Percentiles rank a stretch among this genome's conserved stretches.
Evolutionary conservation across 2,797 vertebrate genomes (phyloP).

Genomic region (Todus mexicanus): DNA sequence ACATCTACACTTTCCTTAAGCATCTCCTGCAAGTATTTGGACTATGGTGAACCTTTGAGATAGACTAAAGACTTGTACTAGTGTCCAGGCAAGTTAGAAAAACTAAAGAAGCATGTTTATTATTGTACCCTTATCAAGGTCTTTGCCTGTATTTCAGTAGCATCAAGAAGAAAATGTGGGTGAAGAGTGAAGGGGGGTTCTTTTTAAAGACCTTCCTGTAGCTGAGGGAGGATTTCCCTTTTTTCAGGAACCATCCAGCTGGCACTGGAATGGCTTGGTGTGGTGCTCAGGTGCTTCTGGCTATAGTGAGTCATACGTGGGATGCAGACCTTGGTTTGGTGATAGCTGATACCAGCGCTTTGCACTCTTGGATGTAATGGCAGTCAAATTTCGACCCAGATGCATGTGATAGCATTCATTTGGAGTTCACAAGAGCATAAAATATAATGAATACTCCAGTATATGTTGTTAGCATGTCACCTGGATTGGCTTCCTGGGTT

Average conservation of each 20-base stretch:
- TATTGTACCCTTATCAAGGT: background rate
- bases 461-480: background rate
- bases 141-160: background rate
- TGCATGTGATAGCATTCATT: slow-evolving; percentile 9
- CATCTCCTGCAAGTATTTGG: background rate
- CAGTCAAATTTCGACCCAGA: slow-evolving; percentile 54
- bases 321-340: background rate
- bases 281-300: background rate
- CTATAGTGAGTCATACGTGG: background rate
- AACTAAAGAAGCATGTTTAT: background rate
- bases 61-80: background rate
- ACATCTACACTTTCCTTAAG: background rate
- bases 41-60: background rate
- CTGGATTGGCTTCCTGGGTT: background rate
- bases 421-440: background rate
- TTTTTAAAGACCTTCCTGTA: background rate
- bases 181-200: background rate
- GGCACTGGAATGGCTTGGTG: background rate
- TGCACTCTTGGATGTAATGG: background rate
- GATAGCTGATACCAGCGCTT: background rate
- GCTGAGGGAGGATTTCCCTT: background rate
- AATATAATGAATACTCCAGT: background rate
- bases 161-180: background rate
- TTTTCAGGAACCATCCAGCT: background rate
- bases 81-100: background rate